Base-by-base conservation (phyloP, 2,113 vertebrate species). In the Sinocyclocheilus grahami region DNA sequence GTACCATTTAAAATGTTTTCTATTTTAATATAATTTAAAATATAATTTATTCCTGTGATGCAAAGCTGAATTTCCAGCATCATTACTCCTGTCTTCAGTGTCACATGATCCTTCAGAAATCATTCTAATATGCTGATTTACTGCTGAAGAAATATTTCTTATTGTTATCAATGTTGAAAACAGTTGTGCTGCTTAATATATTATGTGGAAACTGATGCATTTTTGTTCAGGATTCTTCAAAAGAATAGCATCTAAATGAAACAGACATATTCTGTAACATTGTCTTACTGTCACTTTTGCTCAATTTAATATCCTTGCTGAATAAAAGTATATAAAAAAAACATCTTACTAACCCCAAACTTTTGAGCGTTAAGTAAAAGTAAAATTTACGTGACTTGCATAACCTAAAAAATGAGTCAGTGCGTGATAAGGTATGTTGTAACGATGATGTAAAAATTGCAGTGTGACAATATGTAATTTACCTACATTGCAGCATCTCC, bases 51-150 rank as follows among this genome's bases (percentile, higher is more conserved):
- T 4, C 13, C 27, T 53, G 4, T 69, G 27, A 67, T 16, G 14
- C 13, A 1, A 30, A 69, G 27, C 27, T 69, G 65, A 18, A 69
- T 69, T 69, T 69, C 37, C 65, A 69, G 65, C 65, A 69, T 69
- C 14, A 9, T 69, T 69, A 8, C 65, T 33, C 13, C 63, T 18
- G 5, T 67, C 65, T 67, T 67, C 27, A 67, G 27, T 33, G 65
- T 69, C 65, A 71, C 67, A 37, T 71, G 67, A 71, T 37, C 65
- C 30, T 69, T 69, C 30, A 33, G 6, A 69, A 69, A 33, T 69
- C 27, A 69, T 3, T 8, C 0, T 69, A 37, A 37, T 37, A 10
- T 37, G 14, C 3, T 33, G 30, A 71, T 20, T 37, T 37, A 1
- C 1, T 37, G 30, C 14, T 33, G 1, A 20, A 69, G 6, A 9